Percentiles rank a stretch among this genome's conserved stretches.
These are phyloP conservation scores for Telenomus remus DNA, from an alignment of 1,140 invertebrate species.

Conservation along the genomic window DNA sequence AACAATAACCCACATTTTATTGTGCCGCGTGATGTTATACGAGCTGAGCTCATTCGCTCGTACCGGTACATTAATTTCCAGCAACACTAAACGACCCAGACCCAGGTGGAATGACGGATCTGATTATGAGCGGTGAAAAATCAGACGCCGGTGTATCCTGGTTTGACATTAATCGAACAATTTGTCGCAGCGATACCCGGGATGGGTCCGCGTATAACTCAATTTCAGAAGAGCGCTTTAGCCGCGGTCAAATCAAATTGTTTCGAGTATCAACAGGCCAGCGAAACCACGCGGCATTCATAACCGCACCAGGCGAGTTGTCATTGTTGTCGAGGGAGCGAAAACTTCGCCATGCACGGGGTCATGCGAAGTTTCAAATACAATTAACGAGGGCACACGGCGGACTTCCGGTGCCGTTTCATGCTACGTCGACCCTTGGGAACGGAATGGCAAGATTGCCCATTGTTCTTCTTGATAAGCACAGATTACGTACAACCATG, in stretches of 20 bases:
- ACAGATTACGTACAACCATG: constrained; percentile 48
- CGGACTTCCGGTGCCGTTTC: constrained; percentile 72
- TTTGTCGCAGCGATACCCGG: background rate
- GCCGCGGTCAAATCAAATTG: constrained; percentile 14
- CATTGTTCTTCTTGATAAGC: constrained; percentile 70
- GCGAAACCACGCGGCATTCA: constrained; percentile 28
- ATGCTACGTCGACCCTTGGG: constrained; percentile 69
- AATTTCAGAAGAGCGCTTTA: constrained; percentile 16
- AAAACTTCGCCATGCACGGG: constrained; percentile 51
- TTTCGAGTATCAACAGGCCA: constrained; percentile 31
- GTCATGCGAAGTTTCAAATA: constrained; percentile 67
- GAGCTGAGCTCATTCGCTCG: too few species aligned
- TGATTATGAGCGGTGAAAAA: too few species aligned
- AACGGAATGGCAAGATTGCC: constrained; percentile 69
- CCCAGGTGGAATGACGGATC: too few species aligned
- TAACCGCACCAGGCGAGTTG: constrained; percentile 20
- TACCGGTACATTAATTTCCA: too few species aligned
- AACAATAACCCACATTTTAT: too few species aligned
- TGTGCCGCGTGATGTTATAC: too few species aligned
- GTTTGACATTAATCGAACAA: constrained; percentile 2
- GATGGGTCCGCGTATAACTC: constrained; percentile 2
- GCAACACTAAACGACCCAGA: too few species aligned
- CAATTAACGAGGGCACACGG: constrained; percentile 72
- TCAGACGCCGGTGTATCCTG: too few species aligned
- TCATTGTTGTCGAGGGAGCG: constrained; percentile 47